phyloP scores from a whole-genome alignment of 2,888 invertebrate genomes.

The Clanis bilineata region DNA sequence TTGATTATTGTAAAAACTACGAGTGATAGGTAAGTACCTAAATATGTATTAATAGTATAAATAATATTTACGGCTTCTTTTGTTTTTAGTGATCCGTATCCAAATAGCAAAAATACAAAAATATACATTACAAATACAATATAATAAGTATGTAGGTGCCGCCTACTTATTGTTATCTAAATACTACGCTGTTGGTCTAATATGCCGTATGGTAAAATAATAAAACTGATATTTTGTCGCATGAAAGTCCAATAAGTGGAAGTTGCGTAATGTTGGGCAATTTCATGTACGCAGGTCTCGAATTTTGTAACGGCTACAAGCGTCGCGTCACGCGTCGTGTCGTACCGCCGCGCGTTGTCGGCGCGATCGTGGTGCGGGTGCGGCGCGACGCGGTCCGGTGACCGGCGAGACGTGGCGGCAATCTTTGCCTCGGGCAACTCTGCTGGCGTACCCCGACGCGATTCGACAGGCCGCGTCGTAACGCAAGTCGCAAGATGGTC shows the following conservation, averaged over 20 bases:
- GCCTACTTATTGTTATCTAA: not conserved
- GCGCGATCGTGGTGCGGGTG: too few relatives aligned
- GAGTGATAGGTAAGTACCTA: too few relatives aligned
- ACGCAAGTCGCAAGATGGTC: too few relatives aligned
- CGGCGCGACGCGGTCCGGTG: conserved; percentile 23
- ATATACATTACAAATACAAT: too few relatives aligned
- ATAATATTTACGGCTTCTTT: too few relatives aligned
- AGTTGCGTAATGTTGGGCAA: conserved; percentile 67
- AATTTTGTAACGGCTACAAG: conserved; percentile 65
- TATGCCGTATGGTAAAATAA: conserved; percentile 15
- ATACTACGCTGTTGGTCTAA: not conserved
- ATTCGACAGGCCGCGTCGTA: too few relatives aligned
- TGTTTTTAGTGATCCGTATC: too few relatives aligned
- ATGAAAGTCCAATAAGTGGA: conserved; percentile 62
- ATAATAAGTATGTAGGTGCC: too few relatives aligned
- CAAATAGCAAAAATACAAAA: too few relatives aligned
- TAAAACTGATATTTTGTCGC: conserved; percentile 40
- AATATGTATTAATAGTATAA: too few relatives aligned
- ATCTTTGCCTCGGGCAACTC: conserved; percentile 39
- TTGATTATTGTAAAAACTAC: too few relatives aligned
- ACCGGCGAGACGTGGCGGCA: conserved; percentile 33
- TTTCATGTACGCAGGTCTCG: conserved; percentile 51
- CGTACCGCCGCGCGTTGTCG: conserved; percentile 29
- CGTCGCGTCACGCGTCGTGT: conserved; percentile 24
- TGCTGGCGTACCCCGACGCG: conserved; percentile 1